Evolutionary conservation across 1,140 invertebrate species (phyloP).

Genomic region (Zaprionus africanus): DNA sequence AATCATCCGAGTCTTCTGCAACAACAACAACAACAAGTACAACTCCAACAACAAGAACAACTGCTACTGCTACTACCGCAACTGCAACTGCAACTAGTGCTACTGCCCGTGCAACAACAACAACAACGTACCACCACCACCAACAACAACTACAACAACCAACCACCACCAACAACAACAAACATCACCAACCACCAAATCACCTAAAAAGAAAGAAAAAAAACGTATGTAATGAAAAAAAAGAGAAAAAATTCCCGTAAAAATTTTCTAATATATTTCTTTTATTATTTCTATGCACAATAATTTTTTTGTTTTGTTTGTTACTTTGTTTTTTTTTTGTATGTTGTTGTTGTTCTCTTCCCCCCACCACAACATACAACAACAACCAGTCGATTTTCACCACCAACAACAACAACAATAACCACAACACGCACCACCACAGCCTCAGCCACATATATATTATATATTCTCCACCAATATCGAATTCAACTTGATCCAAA

Average conservation of each 20-base stretch:
- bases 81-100: conserved; percentile 45
- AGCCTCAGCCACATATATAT: conserved; percentile 2
- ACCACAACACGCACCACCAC: conserved; percentile 12
- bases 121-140: conserved; percentile 23
- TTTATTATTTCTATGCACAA: conserved; percentile 8
- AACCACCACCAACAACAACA: conserved; percentile 36
- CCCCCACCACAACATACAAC: conserved; percentile 1
- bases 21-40: conserved; percentile 17
- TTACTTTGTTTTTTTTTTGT: conserved; percentile 17
- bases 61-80: conserved; percentile 39
- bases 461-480: conserved; percentile 1
- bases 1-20: conserved; percentile 21
- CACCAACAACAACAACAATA: conserved; percentile 15
- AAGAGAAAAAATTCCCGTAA: neutral
- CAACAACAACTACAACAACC: conserved; percentile 29
- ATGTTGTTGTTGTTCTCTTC: conserved; percentile 38
- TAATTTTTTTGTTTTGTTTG: conserved; percentile 14
- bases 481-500: conserved; percentile 13
- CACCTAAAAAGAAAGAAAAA: conserved; percentile 31
- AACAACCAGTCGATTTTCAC: conserved; percentile 6
- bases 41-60: conserved; percentile 8
- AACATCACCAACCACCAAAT: conserved; percentile 21
- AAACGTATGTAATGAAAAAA: conserved; percentile 42
- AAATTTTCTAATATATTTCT: conserved; percentile 1
- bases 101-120: conserved; percentile 37